Evolutionary conservation across 2,888 invertebrate species (phyloP), one percentile per base, ranked within the genome.

Genomic region (Thereva unica): DNA sequence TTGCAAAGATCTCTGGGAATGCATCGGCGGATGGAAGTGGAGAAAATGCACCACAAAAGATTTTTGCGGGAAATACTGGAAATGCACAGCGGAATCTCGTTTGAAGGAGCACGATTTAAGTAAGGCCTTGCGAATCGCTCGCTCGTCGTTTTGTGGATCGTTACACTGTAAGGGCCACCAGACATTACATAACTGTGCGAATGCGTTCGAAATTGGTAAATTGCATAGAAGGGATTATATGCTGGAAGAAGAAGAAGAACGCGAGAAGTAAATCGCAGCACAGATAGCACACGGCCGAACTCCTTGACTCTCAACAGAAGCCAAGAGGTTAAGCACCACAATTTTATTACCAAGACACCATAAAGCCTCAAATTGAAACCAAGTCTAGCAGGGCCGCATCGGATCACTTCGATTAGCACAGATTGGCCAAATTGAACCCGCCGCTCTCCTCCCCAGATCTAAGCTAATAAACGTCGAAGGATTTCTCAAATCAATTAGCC

Each of bases 151-250:
- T 23, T 23, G n/a, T n/a, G 23, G 23, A 23, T 23, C 23, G 23
- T 23, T 23, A 1, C 23, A 23, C 23, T 23, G 23, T 23, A 23
- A 23, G 23, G 23, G 23, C 23, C 23, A 23, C 1, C 23, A 23
- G 23, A 23, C 23, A 23, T 23, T 23, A 23, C 23, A 23, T 23
- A 23, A 23, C 23, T 23, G 23, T 23, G 23, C 64, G 67, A 64
- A 67, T 69, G 69, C 69, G 69, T 69, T 69, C 64, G 53, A 69
- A 69, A 66, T 69, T 69, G 67, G 69, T 67, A 67, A 69, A 69
- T 69, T 69, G 64, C 69, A 69, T 64, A 67, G 67, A 59, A 64
- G 67, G 59, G 23, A 23, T 23, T 23, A 23, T 23, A 23, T 23
- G 23, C 23, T 23, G 23, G 2, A 23, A 2, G 23, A 23, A 23